These are phyloP conservation scores for Acanthosepion lycidas DNA, from an alignment of 2,888 invertebrate species.

Conservation along the genomic window DNA sequence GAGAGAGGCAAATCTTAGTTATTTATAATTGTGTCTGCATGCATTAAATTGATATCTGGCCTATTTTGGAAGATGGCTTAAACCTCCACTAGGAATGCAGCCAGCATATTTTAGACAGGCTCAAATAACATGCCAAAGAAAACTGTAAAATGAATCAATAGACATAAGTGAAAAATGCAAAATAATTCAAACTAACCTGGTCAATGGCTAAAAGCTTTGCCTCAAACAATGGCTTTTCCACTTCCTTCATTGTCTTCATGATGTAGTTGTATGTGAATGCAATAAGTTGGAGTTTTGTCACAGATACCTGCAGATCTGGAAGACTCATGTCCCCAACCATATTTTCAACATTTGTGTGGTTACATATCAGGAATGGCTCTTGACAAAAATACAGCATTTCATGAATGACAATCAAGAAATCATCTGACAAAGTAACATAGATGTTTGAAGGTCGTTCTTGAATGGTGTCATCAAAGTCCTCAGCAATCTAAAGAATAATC, in stretches of 20 bases:
- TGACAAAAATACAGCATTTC: slow-evolving; percentile 72
- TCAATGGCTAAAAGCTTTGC: slow-evolving; percentile 72
- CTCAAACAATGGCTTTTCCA: slow-evolving; percentile 74
- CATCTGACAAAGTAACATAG: slow-evolving; percentile 73
- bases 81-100: too few relatives aligned
- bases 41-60: too few relatives aligned
- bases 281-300: slow-evolving; percentile 73
- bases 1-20: too few relatives aligned
- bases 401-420: slow-evolving; percentile 70
- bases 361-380: slow-evolving; percentile 70
- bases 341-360: slow-evolving; percentile 69
- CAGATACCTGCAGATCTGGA: slow-evolving; percentile 68
- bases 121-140: too few relatives aligned
- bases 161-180: not conserved
- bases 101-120: too few relatives aligned
- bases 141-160: not conserved
- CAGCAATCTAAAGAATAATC: slow-evolving; percentile 65
- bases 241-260: slow-evolving; percentile 72
- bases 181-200: slow-evolving; percentile 61
- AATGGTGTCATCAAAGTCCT: slow-evolving; percentile 72
- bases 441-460: slow-evolving; percentile 70
- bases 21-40: too few relatives aligned
- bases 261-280: slow-evolving; percentile 74
- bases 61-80: too few relatives aligned
- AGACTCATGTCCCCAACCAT: slow-evolving; percentile 70